Conservation (phyloP, 2,888 invertebrate genomes). For the Cosmia trapezina region DNA sequence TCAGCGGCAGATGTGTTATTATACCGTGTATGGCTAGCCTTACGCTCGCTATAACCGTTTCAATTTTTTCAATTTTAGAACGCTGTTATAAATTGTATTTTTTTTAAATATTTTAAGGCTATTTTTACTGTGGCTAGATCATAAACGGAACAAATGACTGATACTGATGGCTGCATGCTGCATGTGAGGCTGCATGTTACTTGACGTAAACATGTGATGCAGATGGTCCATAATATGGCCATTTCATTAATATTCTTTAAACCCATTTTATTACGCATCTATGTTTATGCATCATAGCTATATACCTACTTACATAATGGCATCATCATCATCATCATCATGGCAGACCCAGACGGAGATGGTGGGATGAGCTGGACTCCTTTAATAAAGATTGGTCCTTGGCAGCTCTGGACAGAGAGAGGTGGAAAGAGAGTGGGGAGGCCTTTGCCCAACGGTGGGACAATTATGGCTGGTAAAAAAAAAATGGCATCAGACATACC, state of each 20-base stretch:
- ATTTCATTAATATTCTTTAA: constrained; percentile 20
- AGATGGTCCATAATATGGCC: constrained; percentile 6
- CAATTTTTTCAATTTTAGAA: constrained; percentile 69
- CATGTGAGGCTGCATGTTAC: not conserved
- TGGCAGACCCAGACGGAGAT: too few relatives aligned
- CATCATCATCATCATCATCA: too few relatives aligned
- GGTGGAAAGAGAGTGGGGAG: too few relatives aligned
- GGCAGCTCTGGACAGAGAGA: too few relatives aligned
- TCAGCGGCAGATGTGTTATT: constrained; percentile 80
- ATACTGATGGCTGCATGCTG: not conserved
- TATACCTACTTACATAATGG: too few relatives aligned
- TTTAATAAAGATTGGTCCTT: too few relatives aligned
- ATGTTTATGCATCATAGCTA: not conserved
- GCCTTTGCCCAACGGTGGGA: too few relatives aligned
- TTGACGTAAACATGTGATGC: not conserved
- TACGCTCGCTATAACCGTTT: constrained; percentile 71
- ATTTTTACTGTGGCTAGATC: constrained; percentile 25
- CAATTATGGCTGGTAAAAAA: too few relatives aligned
- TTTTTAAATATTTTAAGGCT: not conserved
- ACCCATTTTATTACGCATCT: not conserved
- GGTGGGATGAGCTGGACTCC: too few relatives aligned
- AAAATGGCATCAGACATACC: too few relatives aligned
- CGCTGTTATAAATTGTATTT: constrained; percentile 3
- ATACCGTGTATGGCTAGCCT: constrained; percentile 73
- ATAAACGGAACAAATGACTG: constrained; percentile 3